A percentile compares a stretch with the other conserved stretches of the same genome.
These are phyloP conservation scores for Enteromius treurensis DNA, from an alignment of 2,797 vertebrate species.

Conservation along the genomic window DNA sequence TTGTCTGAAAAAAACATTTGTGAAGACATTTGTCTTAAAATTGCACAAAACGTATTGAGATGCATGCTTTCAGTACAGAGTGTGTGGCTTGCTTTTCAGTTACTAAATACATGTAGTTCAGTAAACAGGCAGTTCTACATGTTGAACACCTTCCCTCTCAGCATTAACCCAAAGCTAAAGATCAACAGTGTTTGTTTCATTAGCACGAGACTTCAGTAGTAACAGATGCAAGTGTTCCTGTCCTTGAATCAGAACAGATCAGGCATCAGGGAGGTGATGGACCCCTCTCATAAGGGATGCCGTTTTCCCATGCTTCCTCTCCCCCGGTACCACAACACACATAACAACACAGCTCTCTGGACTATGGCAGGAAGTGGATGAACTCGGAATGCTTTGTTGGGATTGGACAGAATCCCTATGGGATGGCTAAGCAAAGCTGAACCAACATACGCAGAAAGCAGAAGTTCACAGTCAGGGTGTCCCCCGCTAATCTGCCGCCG, in stretches of 20 bases:
- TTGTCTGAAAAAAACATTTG: neutral
- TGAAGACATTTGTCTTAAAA: neutral
- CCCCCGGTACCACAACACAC: constrained; percentile 5
- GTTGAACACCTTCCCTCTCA: neutral
- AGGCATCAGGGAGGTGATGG: neutral
- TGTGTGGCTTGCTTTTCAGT: neutral
- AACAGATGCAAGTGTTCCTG: neutral
- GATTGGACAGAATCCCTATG: constrained; percentile 14
- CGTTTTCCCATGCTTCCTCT: constrained; percentile 45
- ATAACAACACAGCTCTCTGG: constrained; percentile 69
- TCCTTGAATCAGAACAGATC: constrained; percentile 6
- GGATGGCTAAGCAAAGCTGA: constrained; percentile 33
- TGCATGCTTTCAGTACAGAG: neutral
- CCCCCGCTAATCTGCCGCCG: constrained; percentile 25
- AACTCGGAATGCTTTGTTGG: constrained; percentile 63
- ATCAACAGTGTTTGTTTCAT: neutral
- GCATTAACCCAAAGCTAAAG: neutral
- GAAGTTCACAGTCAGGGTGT: constrained; percentile 42
- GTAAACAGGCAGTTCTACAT: neutral
- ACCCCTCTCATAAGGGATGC: neutral
- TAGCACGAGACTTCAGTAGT: neutral
- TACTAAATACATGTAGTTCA: neutral
- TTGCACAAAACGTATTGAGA: neutral
- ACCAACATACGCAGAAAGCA: constrained; percentile 32
- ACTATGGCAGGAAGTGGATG: constrained; percentile 72